Evolutionary conservation across 2,113 vertebrate genomes (phyloP), one percentile per base, ranked within the genome.

Genomic region (Peromyscus californicus): DNA sequence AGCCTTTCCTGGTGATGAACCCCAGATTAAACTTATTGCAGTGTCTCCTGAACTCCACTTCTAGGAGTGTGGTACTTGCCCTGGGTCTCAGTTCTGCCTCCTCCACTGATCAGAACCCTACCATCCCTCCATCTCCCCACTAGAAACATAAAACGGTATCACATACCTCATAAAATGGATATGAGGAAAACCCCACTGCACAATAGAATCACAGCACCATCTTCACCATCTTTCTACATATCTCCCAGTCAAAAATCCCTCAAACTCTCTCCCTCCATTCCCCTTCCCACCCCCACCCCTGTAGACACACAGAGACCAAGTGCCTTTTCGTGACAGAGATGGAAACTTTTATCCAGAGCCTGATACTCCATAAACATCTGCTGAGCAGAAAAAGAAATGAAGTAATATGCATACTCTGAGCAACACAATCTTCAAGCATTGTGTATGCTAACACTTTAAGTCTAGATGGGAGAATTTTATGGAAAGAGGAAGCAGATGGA

Each of bases 391-490:
- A 0, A 85, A 92, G 85, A 80, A 92, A 95, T 48, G 76, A 72
- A 76, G 39, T 63, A 74, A 89, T 93, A 96, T 96, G 94, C 94
- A 95, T 75, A 95, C 39, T 86, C 61, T 91, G 72, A 86, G 61
- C 93, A 70, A 29, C 33, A 69, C 48, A 70, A 36, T 70, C 78
- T 21, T 48, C 22, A 42, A 54, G 29, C n/a, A 51, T 92, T 48
- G 63, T 89, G 76, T 95, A 93, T 95, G 93, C 76, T 96, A 91
- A 74, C 75, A 74, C 92, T 78, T 93, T 74, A 89, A 94, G 82
- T 88, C 72, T 95, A 9, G 31, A 89, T 21, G 17, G n/a, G 13
- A 96, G 59, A 89, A 97, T 86, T 1, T 69, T 89, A 89, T 93
- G 51, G 61, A 61, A 96, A 74, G 78, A 42, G 36, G 29, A 75